A percentile compares a stretch with the other conserved stretches of the same genome.
Conservation (phyloP, 2,888 invertebrate genomes). For the Apomyelois bistriatella region DNA sequence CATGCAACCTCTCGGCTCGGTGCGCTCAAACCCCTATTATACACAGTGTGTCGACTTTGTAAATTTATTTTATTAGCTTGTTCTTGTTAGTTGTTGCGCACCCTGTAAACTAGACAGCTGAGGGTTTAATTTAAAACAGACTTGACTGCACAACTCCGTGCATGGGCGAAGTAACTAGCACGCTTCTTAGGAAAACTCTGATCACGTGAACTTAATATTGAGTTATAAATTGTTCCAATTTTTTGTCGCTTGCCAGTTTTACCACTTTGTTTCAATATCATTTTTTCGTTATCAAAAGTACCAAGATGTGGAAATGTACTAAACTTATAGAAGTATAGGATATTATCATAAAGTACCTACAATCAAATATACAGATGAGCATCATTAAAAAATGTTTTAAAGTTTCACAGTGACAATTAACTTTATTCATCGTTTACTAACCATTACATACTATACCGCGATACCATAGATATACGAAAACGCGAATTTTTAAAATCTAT, state of each 20-base stretch:
- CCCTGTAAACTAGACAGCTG: constrained; percentile 9
- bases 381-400: no score
- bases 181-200: not conserved
- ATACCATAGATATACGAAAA: no score
- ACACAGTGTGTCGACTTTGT: constrained; percentile 23
- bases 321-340: no score
- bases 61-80: constrained; percentile 26
- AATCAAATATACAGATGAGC: no score
- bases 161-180: not conserved
- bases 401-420: no score
- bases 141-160: constrained; percentile 4
- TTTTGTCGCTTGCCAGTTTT: not conserved
- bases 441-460: no score
- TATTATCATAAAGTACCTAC: no score
- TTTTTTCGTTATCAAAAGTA: no score
- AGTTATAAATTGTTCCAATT: not conserved
- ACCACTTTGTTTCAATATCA: not conserved
- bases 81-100: constrained; percentile 19
- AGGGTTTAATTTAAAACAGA: constrained; percentile 11
- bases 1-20: constrained; percentile 25
- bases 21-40: constrained; percentile 16
- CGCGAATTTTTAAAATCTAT: no score
- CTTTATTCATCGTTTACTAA: no score
- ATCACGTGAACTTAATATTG: not conserved
- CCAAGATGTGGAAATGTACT: no score